Conservation (phyloP, 2,888 invertebrate species). For the Agrochola macilenta region DNA sequence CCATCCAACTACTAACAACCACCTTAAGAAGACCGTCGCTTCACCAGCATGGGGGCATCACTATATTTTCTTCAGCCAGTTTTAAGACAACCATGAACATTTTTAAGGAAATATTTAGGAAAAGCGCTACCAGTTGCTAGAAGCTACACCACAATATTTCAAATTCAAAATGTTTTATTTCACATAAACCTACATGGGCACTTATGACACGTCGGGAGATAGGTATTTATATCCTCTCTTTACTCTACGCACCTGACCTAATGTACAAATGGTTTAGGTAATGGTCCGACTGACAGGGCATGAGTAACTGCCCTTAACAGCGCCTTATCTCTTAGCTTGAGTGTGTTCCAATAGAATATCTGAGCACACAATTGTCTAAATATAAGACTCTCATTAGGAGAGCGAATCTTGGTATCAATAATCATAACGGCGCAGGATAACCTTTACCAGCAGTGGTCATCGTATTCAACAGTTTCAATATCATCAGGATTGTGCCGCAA, state of each 20-base stretch:
- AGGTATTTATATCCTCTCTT: slow-evolving; percentile 26
- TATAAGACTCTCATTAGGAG: slow-evolving; percentile 21
- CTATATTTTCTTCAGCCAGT: neutral
- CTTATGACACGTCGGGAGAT: neutral
- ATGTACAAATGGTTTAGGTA: slow-evolving; percentile 56
- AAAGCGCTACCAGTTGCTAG: neutral
- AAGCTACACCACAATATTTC: neutral
- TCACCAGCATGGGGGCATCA: neutral
- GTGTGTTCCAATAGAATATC: slow-evolving; percentile 58
- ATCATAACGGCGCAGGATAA: no score
- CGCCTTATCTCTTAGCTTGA: slow-evolving; percentile 53
- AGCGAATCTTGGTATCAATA: neutral
- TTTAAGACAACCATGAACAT: neutral
- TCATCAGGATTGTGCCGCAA: no score
- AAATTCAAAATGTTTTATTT: neutral
- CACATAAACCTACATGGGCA: neutral
- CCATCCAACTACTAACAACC: neutral
- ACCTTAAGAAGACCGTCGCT: neutral
- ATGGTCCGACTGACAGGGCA: slow-evolving; percentile 62
- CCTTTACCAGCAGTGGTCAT: no score
- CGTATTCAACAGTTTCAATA: no score
- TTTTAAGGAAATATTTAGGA: neutral
- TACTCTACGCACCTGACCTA: slow-evolving; percentile 24
- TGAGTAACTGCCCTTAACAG: slow-evolving; percentile 62
- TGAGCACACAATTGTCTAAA: slow-evolving; percentile 22